A percentile compares a stretch with the other conserved stretches of the same genome.
Conservation (phyloP, 2,113 vertebrate species). For the Saguinus midas region DNA sequence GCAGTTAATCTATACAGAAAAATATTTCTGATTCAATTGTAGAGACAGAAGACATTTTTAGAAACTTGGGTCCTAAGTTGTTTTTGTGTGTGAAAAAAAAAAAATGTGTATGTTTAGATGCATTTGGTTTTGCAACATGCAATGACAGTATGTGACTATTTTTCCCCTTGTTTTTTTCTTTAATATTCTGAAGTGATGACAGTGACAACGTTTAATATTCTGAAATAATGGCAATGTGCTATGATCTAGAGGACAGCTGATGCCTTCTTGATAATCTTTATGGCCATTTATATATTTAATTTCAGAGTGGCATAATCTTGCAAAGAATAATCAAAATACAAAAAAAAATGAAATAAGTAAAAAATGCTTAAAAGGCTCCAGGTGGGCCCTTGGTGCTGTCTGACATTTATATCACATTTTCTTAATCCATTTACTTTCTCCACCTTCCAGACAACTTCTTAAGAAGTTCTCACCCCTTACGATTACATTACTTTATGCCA, state of each 20-base stretch:
- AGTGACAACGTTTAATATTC: neutral
- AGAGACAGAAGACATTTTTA: neutral
- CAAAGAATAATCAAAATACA: neutral
- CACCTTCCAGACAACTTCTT: neutral
- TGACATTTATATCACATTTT: neutral
- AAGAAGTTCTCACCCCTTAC: neutral
- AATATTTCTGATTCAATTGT: neutral
- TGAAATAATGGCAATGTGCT: neutral
- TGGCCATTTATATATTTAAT: neutral
- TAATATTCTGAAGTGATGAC: neutral
- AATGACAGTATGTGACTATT: neutral
- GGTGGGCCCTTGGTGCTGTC: neutral
- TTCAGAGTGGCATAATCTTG: neutral
- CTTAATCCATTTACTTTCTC: neutral
- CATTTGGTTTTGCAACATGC: neutral
- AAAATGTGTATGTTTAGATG: neutral
- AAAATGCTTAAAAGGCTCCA: neutral
- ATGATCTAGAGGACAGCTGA: neutral
- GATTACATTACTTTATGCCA: neutral
- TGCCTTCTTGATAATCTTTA: neutral
- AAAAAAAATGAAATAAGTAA: neutral
- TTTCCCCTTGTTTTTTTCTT: neutral
- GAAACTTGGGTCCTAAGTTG: neutral
- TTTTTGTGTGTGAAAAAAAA: neutral
- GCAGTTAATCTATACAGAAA: neutral